Percentiles rank a stretch among this genome's conserved stretches.
phyloP scores from a whole-genome alignment of 2,888 invertebrate genomes.

The Clusia tigrina region DNA sequence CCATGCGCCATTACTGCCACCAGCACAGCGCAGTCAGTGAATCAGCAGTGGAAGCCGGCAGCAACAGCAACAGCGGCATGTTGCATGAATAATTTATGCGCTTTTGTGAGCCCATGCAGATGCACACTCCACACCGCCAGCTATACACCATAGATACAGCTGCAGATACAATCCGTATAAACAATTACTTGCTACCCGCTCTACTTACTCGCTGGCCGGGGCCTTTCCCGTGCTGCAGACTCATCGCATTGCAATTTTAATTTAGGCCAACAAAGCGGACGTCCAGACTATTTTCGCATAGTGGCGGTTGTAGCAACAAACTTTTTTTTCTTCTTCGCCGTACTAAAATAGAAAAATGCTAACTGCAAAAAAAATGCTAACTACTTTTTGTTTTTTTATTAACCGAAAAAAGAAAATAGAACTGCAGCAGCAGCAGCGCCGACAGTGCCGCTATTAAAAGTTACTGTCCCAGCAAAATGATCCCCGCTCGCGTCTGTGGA shows the following conservation, averaged over 20 bases:
- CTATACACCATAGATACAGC: neutral
- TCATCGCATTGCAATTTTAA: conserved; percentile 14
- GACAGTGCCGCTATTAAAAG: conserved; percentile 4
- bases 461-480: neutral
- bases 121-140: conserved; percentile 15
- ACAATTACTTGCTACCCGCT: neutral
- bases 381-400: neutral
- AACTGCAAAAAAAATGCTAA: neutral
- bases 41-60: too few species aligned
- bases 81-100: conserved; percentile 34
- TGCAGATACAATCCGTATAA: neutral
- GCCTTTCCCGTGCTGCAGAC: neutral
- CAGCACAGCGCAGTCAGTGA: neutral
- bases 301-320: neutral
- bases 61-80: conserved; percentile 22
- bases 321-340: neutral
- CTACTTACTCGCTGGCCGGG: neutral
- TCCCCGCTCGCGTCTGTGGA: neutral
- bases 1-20: too few species aligned
- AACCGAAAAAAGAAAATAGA: neutral
- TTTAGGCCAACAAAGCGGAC: conserved; percentile 27
- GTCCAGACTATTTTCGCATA: conserved; percentile 2
- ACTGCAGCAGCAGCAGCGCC: neutral
- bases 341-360: neutral
- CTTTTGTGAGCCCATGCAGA: conserved; percentile 18